Evolutionary conservation across 2,113 vertebrate genomes (phyloP).

Genomic region (Muntiacus muntjak): DNA sequence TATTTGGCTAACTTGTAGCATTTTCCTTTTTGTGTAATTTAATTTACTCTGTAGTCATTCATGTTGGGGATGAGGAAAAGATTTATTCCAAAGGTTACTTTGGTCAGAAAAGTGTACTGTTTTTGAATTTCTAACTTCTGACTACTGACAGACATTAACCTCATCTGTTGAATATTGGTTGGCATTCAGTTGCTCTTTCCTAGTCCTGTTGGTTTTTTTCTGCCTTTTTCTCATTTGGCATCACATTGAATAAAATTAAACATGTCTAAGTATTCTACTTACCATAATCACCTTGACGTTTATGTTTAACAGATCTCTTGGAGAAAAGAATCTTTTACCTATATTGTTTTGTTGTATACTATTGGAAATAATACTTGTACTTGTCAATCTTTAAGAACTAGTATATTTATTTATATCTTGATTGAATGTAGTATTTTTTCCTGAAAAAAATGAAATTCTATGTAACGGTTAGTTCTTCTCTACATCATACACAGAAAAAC

Average conservation of each 20-base stretch:
- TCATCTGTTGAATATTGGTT: conserved; percentile 46
- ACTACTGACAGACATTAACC: not conserved
- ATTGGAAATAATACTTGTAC: not conserved
- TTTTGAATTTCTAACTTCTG: not conserved
- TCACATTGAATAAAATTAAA: conserved; percentile 24
- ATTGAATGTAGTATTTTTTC: not conserved
- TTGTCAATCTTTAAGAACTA: not conserved
- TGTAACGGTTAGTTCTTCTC: not conserved
- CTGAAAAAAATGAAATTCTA: not conserved
- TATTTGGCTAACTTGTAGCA: not conserved
- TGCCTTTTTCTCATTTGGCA: not conserved
- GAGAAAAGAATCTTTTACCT: not conserved
- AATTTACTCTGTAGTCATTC: not conserved
- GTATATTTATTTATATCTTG: not conserved
- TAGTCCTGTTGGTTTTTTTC: conserved; percentile 14
- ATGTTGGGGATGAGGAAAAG: not conserved
- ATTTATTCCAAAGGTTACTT: not conserved
- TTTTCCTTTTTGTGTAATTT: not conserved
- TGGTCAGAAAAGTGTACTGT: not conserved
- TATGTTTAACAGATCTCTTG: not conserved
- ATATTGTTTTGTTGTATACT: not conserved
- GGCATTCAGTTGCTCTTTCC: conserved; percentile 36
- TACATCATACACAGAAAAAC: not conserved
- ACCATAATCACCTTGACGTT: not conserved
- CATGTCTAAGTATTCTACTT: not conserved